Evolutionary conservation across 2,113 vertebrate genomes (phyloP), one percentile per base, ranked within the genome.

Genomic region (Brachypteracias leptosomus): DNA sequence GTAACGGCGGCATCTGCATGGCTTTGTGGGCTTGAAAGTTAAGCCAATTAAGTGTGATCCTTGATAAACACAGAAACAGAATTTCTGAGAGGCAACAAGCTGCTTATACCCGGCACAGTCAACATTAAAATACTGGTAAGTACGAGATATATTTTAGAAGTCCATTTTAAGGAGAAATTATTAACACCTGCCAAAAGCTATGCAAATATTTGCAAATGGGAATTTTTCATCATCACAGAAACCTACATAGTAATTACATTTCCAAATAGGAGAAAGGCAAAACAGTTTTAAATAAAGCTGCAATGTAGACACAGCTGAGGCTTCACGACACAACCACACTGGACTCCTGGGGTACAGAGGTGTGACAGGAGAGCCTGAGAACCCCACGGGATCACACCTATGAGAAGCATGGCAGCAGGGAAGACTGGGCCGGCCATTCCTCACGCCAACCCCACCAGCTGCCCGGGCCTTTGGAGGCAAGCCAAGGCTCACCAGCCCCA

Each of bases 251-350:
- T 8, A n/a, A 13, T 17, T 1, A 4, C 33, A 29, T 10, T 51
- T 16, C 66, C 51, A 22, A 47, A 2, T 0, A 33, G 21, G 2
- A 46, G 55, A 29, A 36, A 44, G 36, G 73, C 51, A n/a, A 14
- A 35, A 19, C 1, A 4, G 31, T 0, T 55, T 7, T 8, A 6
- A 22, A 8, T 17, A 10, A 8, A 35, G 16, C 0, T 13, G 12
- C 25, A 2, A 16, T 29, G n/a, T 42, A 15, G 47, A 7, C 11
- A 7, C 2, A 31, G 58, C 47, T 3, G 3, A 51, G 18, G 44
- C 36, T 16, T 26, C 7, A 4, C 1, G 3, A 16, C 38, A 21
- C 10, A 33, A 25, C 9, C 1, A 0, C 51, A 0, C 0, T 0
- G 22, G 28, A 3, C 33, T 16, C 0, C 4, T 1, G 21, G 19